Percentiles rank a stretch among this genome's conserved stretches.
Conservation (phyloP, 2,888 invertebrate genomes). For the Tribolium freemani region DNA sequence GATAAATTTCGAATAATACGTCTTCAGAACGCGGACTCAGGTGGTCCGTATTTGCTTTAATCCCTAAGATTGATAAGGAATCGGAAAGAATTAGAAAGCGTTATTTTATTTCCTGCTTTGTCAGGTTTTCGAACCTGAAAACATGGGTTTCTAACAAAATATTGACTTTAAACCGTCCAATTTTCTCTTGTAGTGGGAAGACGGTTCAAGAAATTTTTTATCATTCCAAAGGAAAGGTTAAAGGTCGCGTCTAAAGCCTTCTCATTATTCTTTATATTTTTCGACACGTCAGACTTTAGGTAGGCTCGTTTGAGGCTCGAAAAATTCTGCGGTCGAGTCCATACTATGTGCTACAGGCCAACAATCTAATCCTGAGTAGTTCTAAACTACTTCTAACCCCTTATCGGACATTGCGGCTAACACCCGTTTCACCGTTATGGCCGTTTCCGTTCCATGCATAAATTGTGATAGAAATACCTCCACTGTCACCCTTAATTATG, state of each 20-base stretch:
- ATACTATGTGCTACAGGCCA: slow-evolving; percentile 43
- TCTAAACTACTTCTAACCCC: slow-evolving; percentile 33
- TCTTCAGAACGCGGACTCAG: neutral
- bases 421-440: slow-evolving; percentile 34
- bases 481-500: slow-evolving; percentile 34
- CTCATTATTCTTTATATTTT: slow-evolving; percentile 26
- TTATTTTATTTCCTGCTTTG: neutral
- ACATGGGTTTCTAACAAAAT: neutral
- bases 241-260: neutral
- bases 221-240: neutral
- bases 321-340: slow-evolving; percentile 27
- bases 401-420: slow-evolving; percentile 35
- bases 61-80: neutral
- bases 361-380: slow-evolving; percentile 42
- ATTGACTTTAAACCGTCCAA: neutral
- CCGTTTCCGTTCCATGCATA: slow-evolving; percentile 27
- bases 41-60: neutral
- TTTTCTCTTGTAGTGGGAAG: neutral
- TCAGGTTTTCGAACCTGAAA: too few species aligned
- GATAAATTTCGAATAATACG: neutral
- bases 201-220: neutral
- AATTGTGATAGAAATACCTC: slow-evolving; percentile 39
- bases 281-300: slow-evolving; percentile 40
- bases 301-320: slow-evolving; percentile 27
- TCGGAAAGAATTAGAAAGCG: neutral